A percentile compares a stretch with the other conserved stretches of the same genome.
phyloP scores from a whole-genome alignment of 2,888 invertebrate genomes.

The Ophraella communa region DNA sequence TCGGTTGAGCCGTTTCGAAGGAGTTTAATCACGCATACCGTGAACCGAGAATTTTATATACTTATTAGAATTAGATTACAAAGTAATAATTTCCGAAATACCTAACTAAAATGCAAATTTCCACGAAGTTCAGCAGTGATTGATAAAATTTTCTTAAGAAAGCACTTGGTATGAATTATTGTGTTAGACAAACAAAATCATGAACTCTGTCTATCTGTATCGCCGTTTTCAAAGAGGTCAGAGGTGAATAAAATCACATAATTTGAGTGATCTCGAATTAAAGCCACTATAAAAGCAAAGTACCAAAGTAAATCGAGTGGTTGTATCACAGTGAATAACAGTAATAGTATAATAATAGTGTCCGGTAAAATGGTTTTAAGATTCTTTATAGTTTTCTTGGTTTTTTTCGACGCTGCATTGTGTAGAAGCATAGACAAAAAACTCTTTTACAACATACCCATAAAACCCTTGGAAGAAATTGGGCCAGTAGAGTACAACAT shows the following conservation, averaged over 20 bases:
- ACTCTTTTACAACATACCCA: not conserved
- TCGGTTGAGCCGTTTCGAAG: too few relatives aligned
- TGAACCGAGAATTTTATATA: too few relatives aligned
- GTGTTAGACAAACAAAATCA: not conserved
- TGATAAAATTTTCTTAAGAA: too few relatives aligned
- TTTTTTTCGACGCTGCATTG: not conserved
- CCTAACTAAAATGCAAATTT: too few relatives aligned
- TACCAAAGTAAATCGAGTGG: not conserved
- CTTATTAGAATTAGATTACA: too few relatives aligned
- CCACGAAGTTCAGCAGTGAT: too few relatives aligned
- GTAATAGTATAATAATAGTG: too few relatives aligned
- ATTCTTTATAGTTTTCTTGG: not conserved
- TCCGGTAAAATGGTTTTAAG: not conserved
- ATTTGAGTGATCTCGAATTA: not conserved
- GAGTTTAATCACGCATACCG: too few relatives aligned
- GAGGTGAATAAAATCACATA: conserved; percentile 1
- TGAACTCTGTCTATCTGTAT: not conserved
- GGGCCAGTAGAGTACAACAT: not conserved
- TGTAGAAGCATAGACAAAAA: not conserved
- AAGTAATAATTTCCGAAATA: too few relatives aligned
- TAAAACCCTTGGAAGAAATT: not conserved
- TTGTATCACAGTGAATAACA: not conserved
- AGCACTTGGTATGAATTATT: too few relatives aligned
- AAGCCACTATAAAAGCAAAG: not conserved
- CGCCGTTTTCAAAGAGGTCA: not conserved